A percentile compares a stretch with the other conserved stretches of the same genome.
phyloP scores from a whole-genome alignment of 2,888 invertebrate genomes.

The Dasysyrphus tricinctus region DNA sequence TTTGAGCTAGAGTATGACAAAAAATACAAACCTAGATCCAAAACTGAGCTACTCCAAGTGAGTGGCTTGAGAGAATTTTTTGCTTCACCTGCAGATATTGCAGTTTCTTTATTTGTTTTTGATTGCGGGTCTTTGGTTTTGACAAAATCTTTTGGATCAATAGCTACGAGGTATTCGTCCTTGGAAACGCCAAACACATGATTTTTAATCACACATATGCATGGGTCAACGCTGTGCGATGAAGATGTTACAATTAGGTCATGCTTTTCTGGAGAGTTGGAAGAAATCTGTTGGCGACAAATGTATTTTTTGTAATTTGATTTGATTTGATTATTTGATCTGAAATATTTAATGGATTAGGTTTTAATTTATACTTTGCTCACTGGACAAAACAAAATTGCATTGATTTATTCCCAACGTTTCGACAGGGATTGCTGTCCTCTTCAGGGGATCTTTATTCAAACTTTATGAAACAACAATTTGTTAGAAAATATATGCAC shows the following conservation, averaged over 20 bases:
- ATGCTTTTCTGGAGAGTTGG: slow-evolving; percentile 85
- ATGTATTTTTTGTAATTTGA: background rate
- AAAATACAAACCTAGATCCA: slow-evolving; percentile 79
- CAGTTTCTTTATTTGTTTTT: slow-evolving; percentile 65
- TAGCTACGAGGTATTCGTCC: slow-evolving; percentile 93
- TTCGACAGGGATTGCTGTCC: no score
- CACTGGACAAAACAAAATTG: no score
- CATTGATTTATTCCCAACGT: no score
- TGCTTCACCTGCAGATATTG: slow-evolving; percentile 73
- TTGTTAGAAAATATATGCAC: no score
- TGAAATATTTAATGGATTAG: no score
- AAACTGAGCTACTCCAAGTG: slow-evolving; percentile 80
- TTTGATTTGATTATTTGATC: no score
- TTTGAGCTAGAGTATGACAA: slow-evolving; percentile 82
- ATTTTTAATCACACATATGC: slow-evolving; percentile 90
- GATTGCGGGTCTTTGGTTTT: slow-evolving; percentile 74
- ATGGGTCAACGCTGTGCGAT: slow-evolving; percentile 91
- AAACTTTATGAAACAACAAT: no score
- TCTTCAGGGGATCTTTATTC: no score
- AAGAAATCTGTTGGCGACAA: slow-evolving; percentile 77
- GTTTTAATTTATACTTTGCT: no score
- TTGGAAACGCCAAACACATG: slow-evolving; percentile 92
- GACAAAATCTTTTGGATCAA: slow-evolving; percentile 87
- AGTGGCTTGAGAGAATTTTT: slow-evolving; percentile 78
- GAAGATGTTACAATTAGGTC: slow-evolving; percentile 94